Evolutionary conservation across 2,888 invertebrate species (phyloP).

Genomic region (Hesperia comma): DNA sequence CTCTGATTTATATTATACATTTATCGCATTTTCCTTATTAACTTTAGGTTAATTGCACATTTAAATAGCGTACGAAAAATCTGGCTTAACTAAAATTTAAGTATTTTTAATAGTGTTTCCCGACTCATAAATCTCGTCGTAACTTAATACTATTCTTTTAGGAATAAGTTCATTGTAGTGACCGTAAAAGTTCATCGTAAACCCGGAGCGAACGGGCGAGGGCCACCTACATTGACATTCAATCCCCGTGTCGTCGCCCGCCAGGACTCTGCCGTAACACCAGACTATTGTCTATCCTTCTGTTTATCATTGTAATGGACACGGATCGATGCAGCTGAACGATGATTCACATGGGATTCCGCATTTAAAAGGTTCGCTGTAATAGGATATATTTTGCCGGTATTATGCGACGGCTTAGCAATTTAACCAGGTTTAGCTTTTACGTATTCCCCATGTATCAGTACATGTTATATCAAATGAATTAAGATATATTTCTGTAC

Average conservation of each 20-base stretch:
- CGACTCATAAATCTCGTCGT: background rate
- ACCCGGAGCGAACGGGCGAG: slow-evolving; percentile 9
- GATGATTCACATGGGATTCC: slow-evolving; percentile 35
- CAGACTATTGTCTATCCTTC: slow-evolving; percentile 40
- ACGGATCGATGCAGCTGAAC: slow-evolving; percentile 47
- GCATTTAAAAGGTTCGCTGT: slow-evolving; percentile 12
- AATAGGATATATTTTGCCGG: background rate
- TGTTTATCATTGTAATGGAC: slow-evolving; percentile 44
- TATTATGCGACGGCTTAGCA: background rate
- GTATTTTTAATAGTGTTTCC: background rate
- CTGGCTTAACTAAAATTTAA: background rate
- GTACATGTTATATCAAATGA: too few relatives aligned
- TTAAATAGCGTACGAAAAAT: background rate
- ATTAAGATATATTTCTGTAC: too few relatives aligned
- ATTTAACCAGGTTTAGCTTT: background rate
- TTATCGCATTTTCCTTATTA: background rate
- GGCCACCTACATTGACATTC: slow-evolving; percentile 28
- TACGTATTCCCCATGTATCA: background rate
- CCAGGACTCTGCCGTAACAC: slow-evolving; percentile 33
- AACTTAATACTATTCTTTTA: slow-evolving; percentile 16
- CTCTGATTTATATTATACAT: too few relatives aligned
- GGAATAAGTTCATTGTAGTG: slow-evolving; percentile 10
- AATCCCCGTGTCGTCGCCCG: slow-evolving; percentile 33
- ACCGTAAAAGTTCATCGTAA: slow-evolving; percentile 26
- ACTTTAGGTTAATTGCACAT: background rate